phyloP scores from a whole-genome alignment of 2,113 vertebrate species.

The Clarias macrocephalus region DNA sequence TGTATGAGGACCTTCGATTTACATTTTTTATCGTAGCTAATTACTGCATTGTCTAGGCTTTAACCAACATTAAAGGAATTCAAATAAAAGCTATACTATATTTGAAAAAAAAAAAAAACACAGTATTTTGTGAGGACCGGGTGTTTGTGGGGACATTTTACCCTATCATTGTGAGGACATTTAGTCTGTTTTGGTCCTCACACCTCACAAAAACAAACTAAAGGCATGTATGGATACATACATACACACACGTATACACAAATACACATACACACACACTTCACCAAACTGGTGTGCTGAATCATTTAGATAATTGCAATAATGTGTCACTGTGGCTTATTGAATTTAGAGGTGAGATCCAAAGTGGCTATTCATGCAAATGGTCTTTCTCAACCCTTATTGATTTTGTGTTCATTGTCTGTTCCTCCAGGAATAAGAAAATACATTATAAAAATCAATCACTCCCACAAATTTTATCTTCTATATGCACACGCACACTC shows the following conservation, averaged over 20 bases:
- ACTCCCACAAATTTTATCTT: slow-evolving; percentile 42
- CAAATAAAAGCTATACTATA: not conserved
- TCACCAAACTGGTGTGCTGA: slow-evolving; percentile 3
- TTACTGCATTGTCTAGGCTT: not conserved
- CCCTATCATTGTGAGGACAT: not conserved
- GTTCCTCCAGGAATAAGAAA: slow-evolving; percentile 51
- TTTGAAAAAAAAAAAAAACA: not conserved
- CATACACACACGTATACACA: too few species aligned
- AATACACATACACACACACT: not conserved
- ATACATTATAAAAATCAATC: slow-evolving; percentile 53
- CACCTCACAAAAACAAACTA: not conserved
- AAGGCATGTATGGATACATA: not conserved
- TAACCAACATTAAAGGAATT: not conserved
- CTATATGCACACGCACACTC: not conserved
- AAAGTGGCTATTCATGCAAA: slow-evolving; percentile 33
- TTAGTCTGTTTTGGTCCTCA: not conserved
- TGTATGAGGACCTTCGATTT: not conserved
- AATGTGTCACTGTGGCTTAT: slow-evolving; percentile 46
- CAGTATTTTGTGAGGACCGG: not conserved
- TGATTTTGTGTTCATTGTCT: slow-evolving; percentile 53
- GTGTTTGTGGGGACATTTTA: not conserved
- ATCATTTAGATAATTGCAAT: slow-evolving; percentile 50
- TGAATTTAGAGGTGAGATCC: slow-evolving; percentile 47
- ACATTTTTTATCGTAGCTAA: not conserved
- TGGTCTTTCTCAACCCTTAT: slow-evolving; percentile 41